A percentile compares a stretch with the other conserved stretches of the same genome.
These are phyloP conservation scores for Cuniculus paca DNA, from an alignment of 2,797 vertebrate genomes.

Conservation along the genomic window DNA sequence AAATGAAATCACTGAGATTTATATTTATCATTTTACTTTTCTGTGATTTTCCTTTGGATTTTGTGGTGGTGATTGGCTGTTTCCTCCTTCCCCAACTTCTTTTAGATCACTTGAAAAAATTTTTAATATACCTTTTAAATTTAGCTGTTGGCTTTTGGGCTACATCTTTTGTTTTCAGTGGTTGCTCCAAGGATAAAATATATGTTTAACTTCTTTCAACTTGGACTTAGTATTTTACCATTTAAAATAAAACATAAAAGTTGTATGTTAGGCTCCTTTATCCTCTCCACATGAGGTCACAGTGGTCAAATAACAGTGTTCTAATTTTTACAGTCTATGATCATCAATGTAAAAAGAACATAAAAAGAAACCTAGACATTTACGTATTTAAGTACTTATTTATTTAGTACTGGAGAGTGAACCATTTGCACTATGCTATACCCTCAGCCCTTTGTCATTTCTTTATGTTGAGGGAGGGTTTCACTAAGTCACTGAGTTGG, in stretches of 20 bases:
- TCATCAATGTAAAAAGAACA: neutral
- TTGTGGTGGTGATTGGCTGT: neutral
- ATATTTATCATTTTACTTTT: neutral
- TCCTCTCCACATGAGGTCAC: neutral
- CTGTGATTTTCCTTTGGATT: neutral
- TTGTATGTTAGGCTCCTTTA: neutral
- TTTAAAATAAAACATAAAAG: neutral
- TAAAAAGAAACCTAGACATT: neutral
- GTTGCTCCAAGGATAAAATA: neutral
- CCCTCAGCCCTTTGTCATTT: neutral
- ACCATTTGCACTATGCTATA: neutral
- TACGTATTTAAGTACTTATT: neutral
- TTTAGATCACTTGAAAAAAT: neutral
- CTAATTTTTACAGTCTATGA: neutral
- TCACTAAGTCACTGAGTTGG: neutral
- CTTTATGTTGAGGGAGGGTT: neutral
- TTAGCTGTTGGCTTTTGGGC: neutral
- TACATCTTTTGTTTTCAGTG: neutral
- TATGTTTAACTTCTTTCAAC: neutral
- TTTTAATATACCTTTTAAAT: neutral
- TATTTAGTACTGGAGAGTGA: neutral
- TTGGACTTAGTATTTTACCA: neutral
- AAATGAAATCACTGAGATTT: neutral
- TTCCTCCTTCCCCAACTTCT: neutral
- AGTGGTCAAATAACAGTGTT: neutral